Base-by-base conservation (phyloP, 2,888 invertebrate species). In the Tachystola acroxantha region DNA sequence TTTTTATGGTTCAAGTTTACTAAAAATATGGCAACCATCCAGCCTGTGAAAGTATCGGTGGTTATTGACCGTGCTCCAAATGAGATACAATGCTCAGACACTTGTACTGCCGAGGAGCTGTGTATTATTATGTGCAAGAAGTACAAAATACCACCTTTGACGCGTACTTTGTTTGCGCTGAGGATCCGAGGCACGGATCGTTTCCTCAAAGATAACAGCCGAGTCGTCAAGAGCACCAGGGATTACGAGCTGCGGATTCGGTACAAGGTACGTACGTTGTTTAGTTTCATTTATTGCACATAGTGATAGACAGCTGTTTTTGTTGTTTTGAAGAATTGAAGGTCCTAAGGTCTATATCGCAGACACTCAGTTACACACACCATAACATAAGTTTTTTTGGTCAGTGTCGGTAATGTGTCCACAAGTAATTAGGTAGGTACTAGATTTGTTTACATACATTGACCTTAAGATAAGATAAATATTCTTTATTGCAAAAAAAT, bases 201-300 rank as follows among this genome's bases (percentile, higher is more conserved):
- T 52, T 96, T 94, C 91, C 88, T 93, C 36, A 90, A 91, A 58
- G 89, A 93, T 42, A 91, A 91, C 50, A 62, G 67, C 34, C 72
- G 39, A 24, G 24, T 24, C n/a, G n/a, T 24, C 24, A n/a, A n/a
- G 1, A 67, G 78, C 47, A 86, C 90, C 40, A 75, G 88, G 36
- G 89, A 89, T 51, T 91, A 92, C 60, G 94, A 94, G 53, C 91
- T 96, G 51, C 90, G 96, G 43, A 89, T 96, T 57, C 89, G 96
- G 35, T 96, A 92, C 65, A 95, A 94, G 80, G 90, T 92, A 58
- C 58, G 54, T 25, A 9, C n/a, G n/a, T n/a, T n/a, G n/a, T 24
- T n/a, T 24, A n/a, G 24, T n/a, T n/a, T 24, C n/a, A 24, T n/a
- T n/a, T 24, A n/a, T n/a, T 2, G n/a, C 6, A 16, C 16, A 3